Base-by-base conservation (phyloP, 2,113 vertebrate species). In the Mastomys coucha region DNA sequence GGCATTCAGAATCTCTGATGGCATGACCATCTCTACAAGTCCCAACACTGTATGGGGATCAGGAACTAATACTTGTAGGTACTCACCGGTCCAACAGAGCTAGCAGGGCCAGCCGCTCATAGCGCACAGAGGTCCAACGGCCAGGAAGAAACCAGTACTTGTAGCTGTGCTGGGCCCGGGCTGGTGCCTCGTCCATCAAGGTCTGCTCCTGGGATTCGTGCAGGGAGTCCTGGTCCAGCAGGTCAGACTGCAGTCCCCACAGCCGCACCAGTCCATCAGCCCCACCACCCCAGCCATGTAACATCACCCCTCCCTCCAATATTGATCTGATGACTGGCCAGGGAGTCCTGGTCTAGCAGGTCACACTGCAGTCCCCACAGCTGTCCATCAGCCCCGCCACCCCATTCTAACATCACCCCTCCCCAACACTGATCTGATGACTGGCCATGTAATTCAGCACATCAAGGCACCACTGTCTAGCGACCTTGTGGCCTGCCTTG, bases 171-270 rank as follows among this genome's bases (percentile, higher is more conserved):
- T 99, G 99, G 9, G 98, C 98, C 12, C 98, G 98, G 89, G 98
- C 98, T 24, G 99, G 99, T 45, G 99, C 99, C 97, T 99, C 99
- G 31, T 99, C 99, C 99, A 99, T 99, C 97, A 99, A 98, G 0
- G 99, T 99, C 98, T 99, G 99, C 97, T 99, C 99, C 98, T 99
- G 99, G 97, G 99, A 99, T 98, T 99, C 99, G 87, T 99, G 99
- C 91, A 99, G 98, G 80, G 99, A 99, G 98, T 99, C 99, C 36
- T 99, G 99, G 98, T 99, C 99, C 97, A 98, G 98, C 97, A 99
- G 98, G 97, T 99, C 99, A 98, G 99, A 99, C 99, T 99, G 97
- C 58, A 69, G 89, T 91, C 96, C 96, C 97, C 96, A 98, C 17
- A 95, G 97, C 97, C 97, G 70, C 91, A 45, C 45, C 45, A 45